Percentiles rank a stretch among this genome's conserved stretches.
phyloP scores from a whole-genome alignment of 2,888 invertebrate genomes.

The Corythucha ciliata region DNA sequence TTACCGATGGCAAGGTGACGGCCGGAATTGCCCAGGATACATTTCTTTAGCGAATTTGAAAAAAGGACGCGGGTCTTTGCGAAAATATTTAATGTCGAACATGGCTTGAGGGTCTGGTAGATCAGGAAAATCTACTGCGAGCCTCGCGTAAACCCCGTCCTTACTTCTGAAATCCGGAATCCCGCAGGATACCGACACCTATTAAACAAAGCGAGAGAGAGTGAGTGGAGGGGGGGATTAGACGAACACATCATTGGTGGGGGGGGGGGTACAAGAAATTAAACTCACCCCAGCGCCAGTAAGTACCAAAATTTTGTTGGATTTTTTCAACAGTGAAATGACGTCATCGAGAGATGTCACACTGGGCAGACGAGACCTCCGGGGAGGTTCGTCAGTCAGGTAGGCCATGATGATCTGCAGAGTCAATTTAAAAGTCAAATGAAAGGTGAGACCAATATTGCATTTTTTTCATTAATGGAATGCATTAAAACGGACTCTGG shows the following conservation, averaged over 20 bases:
- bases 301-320: constrained; percentile 66
- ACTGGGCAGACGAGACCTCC: constrained; percentile 54
- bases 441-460: no score
- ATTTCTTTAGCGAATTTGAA: constrained; percentile 85
- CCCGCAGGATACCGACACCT: constrained; percentile 70
- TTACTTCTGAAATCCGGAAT: constrained; percentile 84
- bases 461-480: no score
- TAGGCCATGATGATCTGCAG: constrained; percentile 27
- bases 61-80: constrained; percentile 74
- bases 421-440: no score
- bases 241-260: no score
- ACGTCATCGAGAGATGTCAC: constrained; percentile 67
- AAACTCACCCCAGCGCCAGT: constrained; percentile 70
- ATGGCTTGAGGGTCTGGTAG: constrained; percentile 79
- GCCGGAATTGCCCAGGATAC: constrained; percentile 78
- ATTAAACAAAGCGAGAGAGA: constrained; percentile 17
- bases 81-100: constrained; percentile 69
- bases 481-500: no score
- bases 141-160: constrained; percentile 75
- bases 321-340: constrained; percentile 55
- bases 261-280: no score
- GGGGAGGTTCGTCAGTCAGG: constrained; percentile 55
- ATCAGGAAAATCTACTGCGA: constrained; percentile 78
- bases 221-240: background rate
- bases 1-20: constrained; percentile 70